Evolutionary conservation across 2,888 invertebrate species (phyloP).

Genomic region (Volucella inanis): DNA sequence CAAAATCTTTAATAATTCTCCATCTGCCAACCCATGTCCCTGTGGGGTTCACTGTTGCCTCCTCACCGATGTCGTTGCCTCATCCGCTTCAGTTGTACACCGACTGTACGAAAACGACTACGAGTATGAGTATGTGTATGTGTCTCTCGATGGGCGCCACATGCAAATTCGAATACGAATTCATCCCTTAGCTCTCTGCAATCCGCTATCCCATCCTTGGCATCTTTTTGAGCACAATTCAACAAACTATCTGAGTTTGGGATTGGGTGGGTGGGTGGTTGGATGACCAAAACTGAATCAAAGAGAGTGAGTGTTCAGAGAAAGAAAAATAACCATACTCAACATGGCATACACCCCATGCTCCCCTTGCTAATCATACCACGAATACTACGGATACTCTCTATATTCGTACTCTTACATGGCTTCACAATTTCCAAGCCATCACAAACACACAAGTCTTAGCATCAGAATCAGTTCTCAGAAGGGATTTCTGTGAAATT

Average conservation of each 20-base stretch:
- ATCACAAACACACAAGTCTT: slow-evolving; percentile 65
- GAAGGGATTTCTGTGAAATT: slow-evolving; percentile 46
- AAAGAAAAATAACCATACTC: slow-evolving; percentile 50
- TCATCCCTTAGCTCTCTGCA: neutral
- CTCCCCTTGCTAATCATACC: too few species aligned
- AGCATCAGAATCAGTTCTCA: slow-evolving; percentile 31
- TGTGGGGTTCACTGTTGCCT: slow-evolving; percentile 76
- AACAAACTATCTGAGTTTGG: slow-evolving; percentile 2
- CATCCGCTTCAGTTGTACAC: slow-evolving; percentile 15
- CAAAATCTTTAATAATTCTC: slow-evolving; percentile 83
- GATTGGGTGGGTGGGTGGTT: neutral
- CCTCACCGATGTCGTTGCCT: slow-evolving; percentile 35
- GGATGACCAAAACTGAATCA: slow-evolving; percentile 12
- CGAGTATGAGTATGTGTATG: neutral
- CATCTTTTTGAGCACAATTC: slow-evolving; percentile 5
- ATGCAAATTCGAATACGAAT: slow-evolving; percentile 44
- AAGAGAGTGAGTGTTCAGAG: slow-evolving; percentile 38
- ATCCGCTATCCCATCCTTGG: neutral
- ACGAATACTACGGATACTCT: too few species aligned
- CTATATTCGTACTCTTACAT: slow-evolving; percentile 25
- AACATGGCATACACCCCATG: slow-evolving; percentile 16
- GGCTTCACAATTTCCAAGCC: slow-evolving; percentile 66
- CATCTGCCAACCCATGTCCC: slow-evolving; percentile 23
- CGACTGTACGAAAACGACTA: neutral
- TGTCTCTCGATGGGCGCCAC: slow-evolving; percentile 20